Evolutionary conservation across 1,140 invertebrate genomes (phyloP).

Genomic region (Drosophila leontia): DNA sequence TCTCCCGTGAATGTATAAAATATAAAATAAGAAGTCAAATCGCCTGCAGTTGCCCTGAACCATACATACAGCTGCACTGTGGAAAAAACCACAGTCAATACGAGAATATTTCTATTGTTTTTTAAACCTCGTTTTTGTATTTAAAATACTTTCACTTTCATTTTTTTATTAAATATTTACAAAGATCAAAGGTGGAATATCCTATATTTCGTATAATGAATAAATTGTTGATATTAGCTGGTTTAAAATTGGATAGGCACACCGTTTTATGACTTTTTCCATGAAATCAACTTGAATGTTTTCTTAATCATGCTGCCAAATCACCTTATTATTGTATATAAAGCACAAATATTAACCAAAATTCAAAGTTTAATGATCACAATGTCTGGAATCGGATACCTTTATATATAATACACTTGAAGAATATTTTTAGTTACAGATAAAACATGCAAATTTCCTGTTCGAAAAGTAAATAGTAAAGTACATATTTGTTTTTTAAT

Average conservation of each 20-base stretch:
- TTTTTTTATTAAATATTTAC: not conserved
- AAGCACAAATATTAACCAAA: not conserved
- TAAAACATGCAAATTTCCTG: no score
- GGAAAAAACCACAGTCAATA: not conserved
- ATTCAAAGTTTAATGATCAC: not conserved
- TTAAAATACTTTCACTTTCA: not conserved
- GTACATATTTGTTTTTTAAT: no score
- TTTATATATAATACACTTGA: not conserved
- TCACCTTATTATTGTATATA: not conserved
- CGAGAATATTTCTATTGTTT: not conserved
- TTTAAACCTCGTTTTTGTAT: not conserved
- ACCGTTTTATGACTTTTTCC: slow-evolving; percentile 3
- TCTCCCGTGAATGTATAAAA: slow-evolving; percentile 32
- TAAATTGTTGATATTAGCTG: slow-evolving; percentile 4
- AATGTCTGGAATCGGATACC: not conserved
- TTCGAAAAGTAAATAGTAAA: not conserved
- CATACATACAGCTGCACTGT: slow-evolving; percentile 8
- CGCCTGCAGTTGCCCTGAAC: slow-evolving; percentile 19
- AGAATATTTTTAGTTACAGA: not conserved
- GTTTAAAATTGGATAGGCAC: not conserved
- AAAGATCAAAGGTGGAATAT: slow-evolving; percentile 5
- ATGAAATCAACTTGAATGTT: not conserved
- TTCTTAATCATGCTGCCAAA: slow-evolving; percentile 1
- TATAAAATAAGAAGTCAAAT: slow-evolving; percentile 34
- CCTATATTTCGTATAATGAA: not conserved